phyloP scores from a whole-genome alignment of 2,797 vertebrate species.

The Neostethus bicornis region DNA sequence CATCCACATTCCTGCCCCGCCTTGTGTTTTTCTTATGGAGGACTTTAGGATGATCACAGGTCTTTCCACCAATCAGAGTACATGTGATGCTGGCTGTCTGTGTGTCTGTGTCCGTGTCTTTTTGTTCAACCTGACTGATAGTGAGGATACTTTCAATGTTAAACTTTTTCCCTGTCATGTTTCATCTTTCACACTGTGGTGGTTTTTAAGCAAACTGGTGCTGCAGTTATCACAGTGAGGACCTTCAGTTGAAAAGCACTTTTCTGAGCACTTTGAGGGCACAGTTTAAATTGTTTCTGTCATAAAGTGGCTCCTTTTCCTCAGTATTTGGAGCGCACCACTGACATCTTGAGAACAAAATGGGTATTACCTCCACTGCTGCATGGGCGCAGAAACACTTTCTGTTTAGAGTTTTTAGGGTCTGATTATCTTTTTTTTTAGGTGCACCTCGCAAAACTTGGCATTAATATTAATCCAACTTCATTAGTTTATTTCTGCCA shows the following conservation, averaged over 20 bases:
- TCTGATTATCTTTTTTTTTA: conserved; percentile 20
- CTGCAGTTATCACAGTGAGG: conserved; percentile 61
- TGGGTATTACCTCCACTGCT: conserved; percentile 46
- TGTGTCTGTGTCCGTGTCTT: conserved; percentile 30
- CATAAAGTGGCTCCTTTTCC: conserved; percentile 38
- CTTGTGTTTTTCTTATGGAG: conserved; percentile 13
- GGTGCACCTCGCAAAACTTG: conserved; percentile 24
- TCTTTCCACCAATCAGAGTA: conserved; percentile 31
- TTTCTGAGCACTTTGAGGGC: conserved; percentile 77
- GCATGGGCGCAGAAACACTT: conserved; percentile 63
- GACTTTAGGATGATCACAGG: conserved; percentile 20
- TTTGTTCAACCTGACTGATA: conserved; percentile 33
- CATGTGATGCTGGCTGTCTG: conserved; percentile 27
- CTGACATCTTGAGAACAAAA: conserved; percentile 77
- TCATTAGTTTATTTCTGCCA: conserved; percentile 4
- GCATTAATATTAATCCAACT: conserved; percentile 16
- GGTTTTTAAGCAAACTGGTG: conserved; percentile 41
- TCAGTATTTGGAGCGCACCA: conserved; percentile 67
- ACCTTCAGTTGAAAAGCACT: conserved; percentile 76
- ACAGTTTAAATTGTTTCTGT: conserved; percentile 63
- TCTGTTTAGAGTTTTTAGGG: conserved; percentile 42
- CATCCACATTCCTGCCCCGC: conserved; percentile 19
- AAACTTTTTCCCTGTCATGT: conserved; percentile 60
- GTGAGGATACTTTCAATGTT: conserved; percentile 53
- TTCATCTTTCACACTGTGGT: conserved; percentile 49